Evolutionary conservation across 2,888 invertebrate species (phyloP).

Genomic region (Nasonia oneida): DNA sequence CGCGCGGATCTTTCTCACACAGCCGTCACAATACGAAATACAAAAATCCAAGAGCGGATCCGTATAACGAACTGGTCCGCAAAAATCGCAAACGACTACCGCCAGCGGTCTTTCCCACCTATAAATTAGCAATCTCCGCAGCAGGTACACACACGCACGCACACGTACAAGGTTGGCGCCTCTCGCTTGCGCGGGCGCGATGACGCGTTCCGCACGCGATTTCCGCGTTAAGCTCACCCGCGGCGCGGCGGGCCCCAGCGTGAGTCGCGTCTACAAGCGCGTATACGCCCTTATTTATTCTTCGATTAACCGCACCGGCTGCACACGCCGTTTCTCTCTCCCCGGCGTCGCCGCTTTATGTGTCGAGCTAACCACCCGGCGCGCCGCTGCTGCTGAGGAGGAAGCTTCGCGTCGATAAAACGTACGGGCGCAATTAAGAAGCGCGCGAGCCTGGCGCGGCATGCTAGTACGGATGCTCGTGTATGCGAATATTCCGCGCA

Average conservation of each 20-base stretch:
- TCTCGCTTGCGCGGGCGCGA: neutral
- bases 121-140: neutral
- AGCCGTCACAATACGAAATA: neutral
- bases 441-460: neutral
- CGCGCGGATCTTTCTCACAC: neutral
- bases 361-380: constrained; percentile 47
- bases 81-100: constrained; percentile 26
- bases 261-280: constrained; percentile 71
- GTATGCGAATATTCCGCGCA: neutral
- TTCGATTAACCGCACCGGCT: constrained; percentile 69
- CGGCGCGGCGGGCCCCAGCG: constrained; percentile 71
- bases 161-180: neutral
- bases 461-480: neutral
- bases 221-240: constrained; percentile 76
- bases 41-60: neutral
- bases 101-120: neutral
- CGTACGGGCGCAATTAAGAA: constrained; percentile 60
- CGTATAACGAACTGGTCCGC: constrained; percentile 27
- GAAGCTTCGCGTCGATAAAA: constrained; percentile 63
- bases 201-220: constrained; percentile 74
- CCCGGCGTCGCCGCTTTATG: constrained; percentile 40
- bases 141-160: neutral
- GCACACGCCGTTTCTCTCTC: constrained; percentile 58
- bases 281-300: constrained; percentile 71
- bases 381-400: constrained; percentile 42